Conservation (phyloP, 2,888 invertebrate genomes). For the Osmoderma eremita region DNA sequence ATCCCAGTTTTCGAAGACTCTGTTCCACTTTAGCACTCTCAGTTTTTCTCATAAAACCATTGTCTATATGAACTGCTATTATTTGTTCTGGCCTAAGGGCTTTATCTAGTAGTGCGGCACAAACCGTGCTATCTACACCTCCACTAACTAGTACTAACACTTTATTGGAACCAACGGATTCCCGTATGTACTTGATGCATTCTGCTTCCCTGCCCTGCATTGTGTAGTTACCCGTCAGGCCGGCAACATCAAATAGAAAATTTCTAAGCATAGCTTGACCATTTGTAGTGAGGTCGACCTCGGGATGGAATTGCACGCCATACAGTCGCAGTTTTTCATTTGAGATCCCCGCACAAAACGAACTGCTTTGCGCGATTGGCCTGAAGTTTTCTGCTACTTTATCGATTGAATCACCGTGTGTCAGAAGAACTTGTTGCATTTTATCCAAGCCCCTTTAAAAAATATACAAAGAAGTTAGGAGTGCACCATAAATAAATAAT, state of each 20-base stretch:
- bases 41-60: slow-evolving; percentile 98
- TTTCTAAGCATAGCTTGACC: slow-evolving; percentile 93
- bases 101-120: slow-evolving; percentile 92
- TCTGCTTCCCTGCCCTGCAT: slow-evolving; percentile 86
- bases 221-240: slow-evolving; percentile 87
- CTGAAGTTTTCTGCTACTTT: slow-evolving; percentile 90
- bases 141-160: slow-evolving; percentile 93
- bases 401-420: slow-evolving; percentile 97
- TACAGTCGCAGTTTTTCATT: slow-evolving; percentile 91
- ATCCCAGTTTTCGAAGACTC: slow-evolving; percentile 83
- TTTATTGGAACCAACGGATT: slow-evolving; percentile 90
- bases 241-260: slow-evolving; percentile 92
- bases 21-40: slow-evolving; percentile 91
- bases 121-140: slow-evolving; percentile 99
- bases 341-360: slow-evolving; percentile 88
- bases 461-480: slow-evolving; percentile 28
- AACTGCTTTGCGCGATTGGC: slow-evolving; percentile 84
- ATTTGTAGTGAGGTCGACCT: slow-evolving; percentile 93
- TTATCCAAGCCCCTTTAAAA: slow-evolving; percentile 82
- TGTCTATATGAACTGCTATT: slow-evolving; percentile 97
- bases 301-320: slow-evolving; percentile 99
- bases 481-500: neutral
- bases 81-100: slow-evolving; percentile 91
- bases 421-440: slow-evolving; percentile 89
- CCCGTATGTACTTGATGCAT: slow-evolving; percentile 91